A percentile compares a stretch with the other conserved stretches of the same genome.
Conservation (phyloP, 2,113 vertebrate genomes). For the Telmatochromis bifrenatus region DNA sequence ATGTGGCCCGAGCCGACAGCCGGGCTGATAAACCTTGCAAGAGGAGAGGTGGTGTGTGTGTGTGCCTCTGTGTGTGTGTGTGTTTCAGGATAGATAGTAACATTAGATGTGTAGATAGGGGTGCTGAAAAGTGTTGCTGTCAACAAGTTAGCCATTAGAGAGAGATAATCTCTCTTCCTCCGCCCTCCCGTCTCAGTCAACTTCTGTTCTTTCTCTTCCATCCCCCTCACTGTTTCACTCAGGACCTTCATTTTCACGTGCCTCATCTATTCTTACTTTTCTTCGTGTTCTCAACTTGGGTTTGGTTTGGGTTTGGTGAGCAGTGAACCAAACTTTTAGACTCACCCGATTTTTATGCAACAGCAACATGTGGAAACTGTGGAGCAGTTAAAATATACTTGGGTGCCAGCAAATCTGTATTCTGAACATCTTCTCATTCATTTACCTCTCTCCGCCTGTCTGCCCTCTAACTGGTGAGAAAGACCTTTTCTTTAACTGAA, state of each 20-base stretch:
- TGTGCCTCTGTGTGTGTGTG: background rate
- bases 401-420: background rate
- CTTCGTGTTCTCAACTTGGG: background rate
- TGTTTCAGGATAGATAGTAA: conserved; percentile 11
- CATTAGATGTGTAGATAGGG: conserved; percentile 48
- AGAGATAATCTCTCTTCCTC: conserved; percentile 53
- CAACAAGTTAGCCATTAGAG: conserved; percentile 59
- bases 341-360: background rate
- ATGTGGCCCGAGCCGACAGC: background rate
- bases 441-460: background rate
- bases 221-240: background rate
- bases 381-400: background rate
- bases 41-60: conserved; percentile 3
- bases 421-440: background rate
- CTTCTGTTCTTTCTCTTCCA: conserved; percentile 20
- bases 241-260: background rate
- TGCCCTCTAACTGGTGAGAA: conserved; percentile 3
- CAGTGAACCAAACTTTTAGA: background rate
- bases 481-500: conserved; percentile 16
- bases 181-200: conserved; percentile 6
- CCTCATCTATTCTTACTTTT: background rate
- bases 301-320: background rate
- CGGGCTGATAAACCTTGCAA: conserved; percentile 24
- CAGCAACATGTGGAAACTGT: background rate
- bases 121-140: conserved; percentile 59